phyloP scores from a whole-genome alignment of 2,888 invertebrate genomes.

The Lasioglossum zephyrum region DNA sequence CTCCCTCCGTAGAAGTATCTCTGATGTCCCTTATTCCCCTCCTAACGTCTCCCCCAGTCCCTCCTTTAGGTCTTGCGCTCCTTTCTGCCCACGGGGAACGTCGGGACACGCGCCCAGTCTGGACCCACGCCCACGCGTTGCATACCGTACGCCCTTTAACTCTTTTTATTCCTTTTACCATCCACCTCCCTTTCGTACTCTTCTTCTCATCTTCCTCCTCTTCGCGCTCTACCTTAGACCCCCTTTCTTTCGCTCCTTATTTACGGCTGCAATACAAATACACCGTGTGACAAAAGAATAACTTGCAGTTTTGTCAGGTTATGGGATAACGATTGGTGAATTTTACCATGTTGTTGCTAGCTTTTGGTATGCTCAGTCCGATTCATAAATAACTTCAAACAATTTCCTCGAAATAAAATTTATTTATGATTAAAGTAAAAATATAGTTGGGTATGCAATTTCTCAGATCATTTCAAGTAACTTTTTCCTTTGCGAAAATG shows the following conservation, averaged over 20 bases:
- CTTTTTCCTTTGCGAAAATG: not conserved
- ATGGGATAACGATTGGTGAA: not conserved
- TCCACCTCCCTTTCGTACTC: not conserved
- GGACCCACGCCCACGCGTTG: slow-evolving; percentile 75
- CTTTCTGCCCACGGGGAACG: slow-evolving; percentile 49
- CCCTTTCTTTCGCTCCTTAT: not conserved
- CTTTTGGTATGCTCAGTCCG: not conserved
- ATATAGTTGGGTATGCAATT: not conserved
- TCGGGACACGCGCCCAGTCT: slow-evolving; percentile 58
- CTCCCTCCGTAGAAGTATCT: slow-evolving; percentile 64
- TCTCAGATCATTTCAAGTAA: not conserved
- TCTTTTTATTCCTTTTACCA: slow-evolving; percentile 47
- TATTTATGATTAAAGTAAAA: not conserved
- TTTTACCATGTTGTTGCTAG: no score
- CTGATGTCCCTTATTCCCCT: slow-evolving; percentile 71
- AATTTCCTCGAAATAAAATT: not conserved
- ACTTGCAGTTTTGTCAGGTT: not conserved
- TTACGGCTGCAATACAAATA: not conserved
- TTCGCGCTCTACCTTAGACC: not conserved
- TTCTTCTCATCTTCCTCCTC: slow-evolving; percentile 1
- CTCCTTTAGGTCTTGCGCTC: slow-evolving; percentile 15
- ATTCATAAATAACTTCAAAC: not conserved
- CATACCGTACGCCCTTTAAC: slow-evolving; percentile 78
- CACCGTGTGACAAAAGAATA: not conserved
- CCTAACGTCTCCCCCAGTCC: slow-evolving; percentile 12